Evolutionary conservation across 1,140 invertebrate genomes (phyloP), one percentile per base, ranked within the genome.

Genomic region (Cyclargus thomasi): DNA sequence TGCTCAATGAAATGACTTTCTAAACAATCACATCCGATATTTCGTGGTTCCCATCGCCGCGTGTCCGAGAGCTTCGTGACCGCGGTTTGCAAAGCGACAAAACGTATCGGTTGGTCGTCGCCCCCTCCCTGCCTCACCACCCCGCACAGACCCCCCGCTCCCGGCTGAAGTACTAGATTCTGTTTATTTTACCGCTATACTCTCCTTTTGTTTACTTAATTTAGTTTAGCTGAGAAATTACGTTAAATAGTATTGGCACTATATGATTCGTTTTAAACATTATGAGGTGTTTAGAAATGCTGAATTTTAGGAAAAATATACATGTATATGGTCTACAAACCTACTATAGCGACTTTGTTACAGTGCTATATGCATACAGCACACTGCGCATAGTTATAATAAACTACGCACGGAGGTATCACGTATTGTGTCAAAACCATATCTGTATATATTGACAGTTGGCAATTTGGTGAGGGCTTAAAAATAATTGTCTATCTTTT

Each of bases 81-180:
- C 74, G 72, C 68, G 71, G 72, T 73, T 74, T 76, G 74, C 73
- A 70, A 75, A 80, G 79, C 79, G 78, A 80, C 80, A 80, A 78
- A 82, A 82, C 79, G 78, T 82, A 80, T 82, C 77, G 80, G 77
- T 73, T 67, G 73, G 81, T 78, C 65, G 73, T 78, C 72, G 72
- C 75, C 70, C 74, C 70, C 65, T 64, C 62, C 70, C 63, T 29
- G 5, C 35, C 63, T 1, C 55, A 2, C 66, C 63, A 23, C 53
- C 53, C 63, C 63, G 53, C 55, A 6, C 55, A 20, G 5, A 29
- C 29, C 29, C 29, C 10, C 7, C 29, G 5, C 29, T 2, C 7
- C 55, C 18, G 55, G 18, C 55, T 59, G 20, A 59, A 59, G 55
- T 59, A 59, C 55, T 59, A 59, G 55, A 59, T 59, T 59, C 55